A percentile compares a stretch with the other conserved stretches of the same genome.
Conservation (phyloP, 2,888 invertebrate genomes). For the Emmelina monodactyla region DNA sequence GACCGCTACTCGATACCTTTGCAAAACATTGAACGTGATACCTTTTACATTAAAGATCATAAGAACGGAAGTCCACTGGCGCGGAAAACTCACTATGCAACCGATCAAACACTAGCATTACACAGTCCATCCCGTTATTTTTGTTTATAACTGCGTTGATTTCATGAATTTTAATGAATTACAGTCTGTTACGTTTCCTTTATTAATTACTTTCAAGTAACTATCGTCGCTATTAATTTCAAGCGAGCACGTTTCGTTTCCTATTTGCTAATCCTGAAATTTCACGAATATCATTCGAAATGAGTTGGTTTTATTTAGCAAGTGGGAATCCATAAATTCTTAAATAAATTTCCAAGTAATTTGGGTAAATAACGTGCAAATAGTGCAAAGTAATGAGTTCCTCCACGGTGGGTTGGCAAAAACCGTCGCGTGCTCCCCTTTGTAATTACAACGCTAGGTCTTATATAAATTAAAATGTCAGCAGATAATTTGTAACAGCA, state of each 20-base stretch:
- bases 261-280: too few relatives aligned
- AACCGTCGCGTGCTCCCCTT: slow-evolving; percentile 9
- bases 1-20: slow-evolving; percentile 40
- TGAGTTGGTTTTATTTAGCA: too few relatives aligned
- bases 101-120: slow-evolving; percentile 7
- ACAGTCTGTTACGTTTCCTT: too few relatives aligned
- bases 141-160: background rate
- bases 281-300: too few relatives aligned
- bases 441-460: slow-evolving; percentile 47
- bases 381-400: background rate
- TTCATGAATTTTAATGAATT: background rate
- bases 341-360: background rate
- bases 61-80: slow-evolving; percentile 16
- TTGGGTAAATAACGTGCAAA: background rate
- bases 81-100: slow-evolving; percentile 11
- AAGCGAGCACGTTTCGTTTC: too few relatives aligned
- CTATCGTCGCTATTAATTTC: too few relatives aligned
- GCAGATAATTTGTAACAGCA: slow-evolving; percentile 23
- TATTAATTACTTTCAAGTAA: too few relatives aligned
- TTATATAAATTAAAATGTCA: slow-evolving; percentile 33
- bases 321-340: too few relatives aligned
- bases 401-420: background rate
- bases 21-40: slow-evolving; percentile 31
- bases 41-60: slow-evolving; percentile 20
- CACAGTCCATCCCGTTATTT: background rate